Percentiles rank a stretch among this genome's conserved stretches.
Conservation (phyloP, 1,140 invertebrate genomes). For the Hesperophylax magnus region DNA sequence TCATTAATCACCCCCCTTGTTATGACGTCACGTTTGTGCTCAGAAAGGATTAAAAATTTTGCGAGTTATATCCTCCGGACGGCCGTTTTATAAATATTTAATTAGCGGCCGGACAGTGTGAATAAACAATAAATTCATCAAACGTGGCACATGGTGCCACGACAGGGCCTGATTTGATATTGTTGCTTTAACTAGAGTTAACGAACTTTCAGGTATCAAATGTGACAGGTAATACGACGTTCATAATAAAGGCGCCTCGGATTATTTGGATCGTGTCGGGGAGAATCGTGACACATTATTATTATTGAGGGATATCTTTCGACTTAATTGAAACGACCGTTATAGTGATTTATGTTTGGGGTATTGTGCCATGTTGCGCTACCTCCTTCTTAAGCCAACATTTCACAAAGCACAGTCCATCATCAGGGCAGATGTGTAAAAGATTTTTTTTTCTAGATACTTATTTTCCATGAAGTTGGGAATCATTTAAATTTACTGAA, state of each 20-base stretch:
- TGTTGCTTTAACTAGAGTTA: slow-evolving; percentile 13
- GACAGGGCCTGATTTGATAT: slow-evolving; percentile 11
- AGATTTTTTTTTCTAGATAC: no score
- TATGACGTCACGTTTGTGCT: slow-evolving; percentile 32
- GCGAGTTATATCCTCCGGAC: neutral
- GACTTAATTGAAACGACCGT: no score
- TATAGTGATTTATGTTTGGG: no score
- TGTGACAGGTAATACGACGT: slow-evolving; percentile 23
- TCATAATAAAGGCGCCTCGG: neutral
- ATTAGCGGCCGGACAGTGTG: slow-evolving; percentile 17
- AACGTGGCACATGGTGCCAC: neutral
- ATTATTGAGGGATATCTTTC: no score
- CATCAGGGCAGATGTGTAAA: no score
- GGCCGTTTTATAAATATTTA: slow-evolving; percentile 36
- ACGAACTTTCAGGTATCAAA: slow-evolving; percentile 19
- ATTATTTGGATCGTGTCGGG: neutral
- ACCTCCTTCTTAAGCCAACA: no score
- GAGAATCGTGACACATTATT: neutral
- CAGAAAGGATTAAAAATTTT: slow-evolving; percentile 43
- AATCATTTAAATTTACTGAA: no score
- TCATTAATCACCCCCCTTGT: slow-evolving; percentile 42
- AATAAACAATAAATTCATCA: slow-evolving; percentile 31
- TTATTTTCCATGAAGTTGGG: no score
- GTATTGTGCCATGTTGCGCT: no score
- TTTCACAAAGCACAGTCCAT: no score